Evolutionary conservation across 2,113 vertebrate species (phyloP).

Genomic region (Pseudopipra pipra): DNA sequence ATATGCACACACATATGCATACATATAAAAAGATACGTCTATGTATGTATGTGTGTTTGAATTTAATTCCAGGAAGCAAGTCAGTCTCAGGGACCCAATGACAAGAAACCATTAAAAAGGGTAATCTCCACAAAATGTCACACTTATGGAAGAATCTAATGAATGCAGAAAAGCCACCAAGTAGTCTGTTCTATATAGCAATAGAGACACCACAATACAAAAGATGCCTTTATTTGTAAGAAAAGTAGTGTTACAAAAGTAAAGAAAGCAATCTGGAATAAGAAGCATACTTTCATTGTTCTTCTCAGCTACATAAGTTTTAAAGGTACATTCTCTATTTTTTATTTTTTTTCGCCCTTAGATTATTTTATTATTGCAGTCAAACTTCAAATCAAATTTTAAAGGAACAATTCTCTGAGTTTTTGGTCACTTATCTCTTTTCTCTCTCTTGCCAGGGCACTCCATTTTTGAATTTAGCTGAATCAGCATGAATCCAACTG

Average conservation of each 20-base stretch:
- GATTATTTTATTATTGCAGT: background rate
- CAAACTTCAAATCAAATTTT: background rate
- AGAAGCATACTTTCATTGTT: background rate
- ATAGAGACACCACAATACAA: background rate
- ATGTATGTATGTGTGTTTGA: background rate
- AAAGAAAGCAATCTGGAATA: background rate
- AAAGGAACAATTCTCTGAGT: background rate
- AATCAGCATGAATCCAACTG: background rate
- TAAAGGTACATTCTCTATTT: background rate
- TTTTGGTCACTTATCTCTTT: background rate
- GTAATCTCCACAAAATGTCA: background rate
- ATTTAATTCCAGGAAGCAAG: background rate
- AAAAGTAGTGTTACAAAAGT: background rate
- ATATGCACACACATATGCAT: background rate
- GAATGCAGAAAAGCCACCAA: background rate
- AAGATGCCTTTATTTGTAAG: background rate
- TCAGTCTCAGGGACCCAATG: background rate
- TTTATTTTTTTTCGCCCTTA: background rate
- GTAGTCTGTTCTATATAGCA: background rate
- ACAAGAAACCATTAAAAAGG: background rate
- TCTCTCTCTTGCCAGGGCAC: background rate
- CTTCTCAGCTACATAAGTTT: background rate
- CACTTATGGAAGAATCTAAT: background rate
- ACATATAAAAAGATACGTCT: background rate
- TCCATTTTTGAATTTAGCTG: background rate